Evolutionary conservation across 64 coral and sea anemone genomes (phyloP).

Genomic region (Exaiptasia diaphana): DNA sequence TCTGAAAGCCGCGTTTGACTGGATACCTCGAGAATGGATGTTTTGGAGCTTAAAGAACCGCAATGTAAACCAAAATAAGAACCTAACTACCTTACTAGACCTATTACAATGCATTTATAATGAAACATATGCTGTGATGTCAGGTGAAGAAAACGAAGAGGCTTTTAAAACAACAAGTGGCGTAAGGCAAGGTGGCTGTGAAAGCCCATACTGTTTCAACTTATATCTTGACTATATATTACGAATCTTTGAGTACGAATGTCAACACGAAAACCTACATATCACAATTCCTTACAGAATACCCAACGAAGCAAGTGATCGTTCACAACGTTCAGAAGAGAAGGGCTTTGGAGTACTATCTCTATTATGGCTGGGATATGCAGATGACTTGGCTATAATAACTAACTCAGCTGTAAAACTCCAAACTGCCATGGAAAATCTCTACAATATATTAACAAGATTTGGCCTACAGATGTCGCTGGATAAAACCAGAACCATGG

Average conservation of each 20-base stretch:
- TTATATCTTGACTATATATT: neutral
- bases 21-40: neutral
- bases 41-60: neutral
- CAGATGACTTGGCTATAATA: neutral
- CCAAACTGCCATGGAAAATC: neutral
- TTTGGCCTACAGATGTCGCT: neutral
- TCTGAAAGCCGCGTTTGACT: constrained; percentile 3
- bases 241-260: neutral
- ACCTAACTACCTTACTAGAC: neutral
- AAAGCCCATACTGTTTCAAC: too few species aligned
- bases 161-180: neutral
- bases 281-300: neutral
- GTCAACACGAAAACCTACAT: neutral
- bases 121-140: neutral
- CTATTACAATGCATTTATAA: neutral
- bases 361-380: neutral
- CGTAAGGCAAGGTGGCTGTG: neutral
- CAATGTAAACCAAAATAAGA: neutral
- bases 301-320: neutral
- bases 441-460: neutral
- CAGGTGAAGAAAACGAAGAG: neutral
- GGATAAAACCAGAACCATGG: neutral
- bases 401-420: neutral
- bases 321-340: neutral
- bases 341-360: neutral